Base-by-base conservation (phyloP, 1,140 invertebrate genomes). In the Lordiphosa mommai region DNA sequence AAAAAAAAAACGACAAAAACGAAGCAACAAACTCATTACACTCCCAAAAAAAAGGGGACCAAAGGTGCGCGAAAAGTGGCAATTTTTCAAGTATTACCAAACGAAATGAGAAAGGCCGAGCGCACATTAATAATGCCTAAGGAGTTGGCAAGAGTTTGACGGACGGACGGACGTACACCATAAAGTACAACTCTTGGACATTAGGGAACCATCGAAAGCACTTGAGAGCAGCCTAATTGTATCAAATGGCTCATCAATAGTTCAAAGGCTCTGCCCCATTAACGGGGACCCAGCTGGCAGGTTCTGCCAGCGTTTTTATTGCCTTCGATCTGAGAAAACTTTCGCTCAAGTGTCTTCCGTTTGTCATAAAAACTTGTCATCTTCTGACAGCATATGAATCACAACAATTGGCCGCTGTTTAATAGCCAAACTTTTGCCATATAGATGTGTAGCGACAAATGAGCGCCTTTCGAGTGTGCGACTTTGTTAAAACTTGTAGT, bases 391-490 rank as follows among this genome's bases (percentile, higher is more conserved):
- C 76, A 80, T 80, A 82, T 80, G 76, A 80, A 80, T 80, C 77
- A 80, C 76, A 59, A 71, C 76, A 76, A 80, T 80, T 82, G 76
- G 63, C 43, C 69, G 38, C 66, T 50, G 64, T 66, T 82, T 82
- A 80, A 80, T 80, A 80, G 76, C 71, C 37, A 76, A 80, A 80
- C 76, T 80, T 80, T 80, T 30, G 40, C 76, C 74, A 82, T 80
- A 51, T 32, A 47, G 40, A 43, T 43, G 40, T 61, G 72, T 59
- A 69, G 59, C 70, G 56, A 70, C 71, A 74, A 70, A 70, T 73
- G 66, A 74, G 52, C 58, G 30, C 52, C 61, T 60, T 60, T 49
- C 56, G 10, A 56, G 61, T 68, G 36, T 52, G 44, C 43, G 16
- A 29, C 44, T 27, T 30, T 16, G 34, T 47, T 34, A 38, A 38